phyloP scores from a whole-genome alignment of 2,113 vertebrate species.

The Hydrochoerus hydrochaeris region DNA sequence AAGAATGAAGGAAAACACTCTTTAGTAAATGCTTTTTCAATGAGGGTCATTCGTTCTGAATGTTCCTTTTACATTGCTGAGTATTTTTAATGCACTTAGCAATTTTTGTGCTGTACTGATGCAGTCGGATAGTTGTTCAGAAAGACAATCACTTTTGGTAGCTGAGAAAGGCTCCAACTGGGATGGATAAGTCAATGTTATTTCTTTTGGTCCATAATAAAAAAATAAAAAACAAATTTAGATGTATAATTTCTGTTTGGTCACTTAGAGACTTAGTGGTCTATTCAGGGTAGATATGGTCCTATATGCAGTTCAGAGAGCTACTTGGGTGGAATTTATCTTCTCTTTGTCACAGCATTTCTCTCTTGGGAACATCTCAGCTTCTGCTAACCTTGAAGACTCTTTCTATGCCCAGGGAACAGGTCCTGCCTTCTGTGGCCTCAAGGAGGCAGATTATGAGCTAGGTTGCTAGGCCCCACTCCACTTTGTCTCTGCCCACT shows the following conservation, averaged over 20 bases:
- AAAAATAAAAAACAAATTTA: not conserved
- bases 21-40: constrained; percentile 12
- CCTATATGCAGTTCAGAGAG: not conserved
- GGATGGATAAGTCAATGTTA: not conserved
- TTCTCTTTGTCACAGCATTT: not conserved
- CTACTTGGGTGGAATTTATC: not conserved
- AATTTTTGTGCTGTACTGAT: constrained; percentile 43
- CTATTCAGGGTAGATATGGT: not conserved
- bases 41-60: not conserved
- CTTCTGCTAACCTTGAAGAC: not conserved
- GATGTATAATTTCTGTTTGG: not conserved
- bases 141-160: not conserved
- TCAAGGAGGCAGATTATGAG: not conserved
- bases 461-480: not conserved
- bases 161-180: not conserved
- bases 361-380: not conserved
- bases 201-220: constrained; percentile 20
- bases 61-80: constrained; percentile 18
- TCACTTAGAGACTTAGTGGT: not conserved
- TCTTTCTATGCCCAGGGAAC: not conserved
- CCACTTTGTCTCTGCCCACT: not conserved
- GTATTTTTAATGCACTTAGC: not conserved
- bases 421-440: not conserved
- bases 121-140: not conserved
- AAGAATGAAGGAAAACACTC: not conserved